phyloP scores from a whole-genome alignment of 2,888 invertebrate genomes.

The Sinodicranocentrus sp. region DNA sequence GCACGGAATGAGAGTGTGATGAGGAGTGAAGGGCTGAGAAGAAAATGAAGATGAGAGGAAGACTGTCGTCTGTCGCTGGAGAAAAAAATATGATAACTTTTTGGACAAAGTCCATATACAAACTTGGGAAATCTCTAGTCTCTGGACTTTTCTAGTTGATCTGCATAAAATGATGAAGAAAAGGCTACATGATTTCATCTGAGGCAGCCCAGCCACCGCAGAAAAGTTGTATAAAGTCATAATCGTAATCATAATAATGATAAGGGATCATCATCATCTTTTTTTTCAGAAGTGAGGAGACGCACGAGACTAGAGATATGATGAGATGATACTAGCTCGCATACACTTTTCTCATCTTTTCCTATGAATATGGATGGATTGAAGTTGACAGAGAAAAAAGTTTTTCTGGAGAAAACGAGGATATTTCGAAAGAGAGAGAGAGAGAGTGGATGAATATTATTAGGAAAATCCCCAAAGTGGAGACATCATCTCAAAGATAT shows the following conservation, averaged over 20 bases:
- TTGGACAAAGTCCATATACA: slow-evolving; percentile 35
- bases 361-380: neutral
- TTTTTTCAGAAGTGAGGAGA: too few relatives aligned
- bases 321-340: too few relatives aligned
- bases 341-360: neutral
- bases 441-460: too few relatives aligned
- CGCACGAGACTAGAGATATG: too few relatives aligned
- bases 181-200: neutral
- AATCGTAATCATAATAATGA: slow-evolving; percentile 51
- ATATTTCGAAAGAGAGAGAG: too few relatives aligned
- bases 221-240: slow-evolving; percentile 24
- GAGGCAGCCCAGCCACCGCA: neutral
- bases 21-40: too few relatives aligned
- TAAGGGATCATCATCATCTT: slow-evolving; percentile 54
- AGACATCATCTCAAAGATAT: too few relatives aligned
- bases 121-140: neutral
- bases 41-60: too few relatives aligned
- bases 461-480: too few relatives aligned
- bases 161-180: neutral
- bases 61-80: too few relatives aligned
- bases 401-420: too few relatives aligned
- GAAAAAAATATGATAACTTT: neutral
- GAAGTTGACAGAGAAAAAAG: neutral
- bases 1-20: too few relatives aligned
- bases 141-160: slow-evolving; percentile 2